These are phyloP conservation scores for Pseudocheirus occidentalis DNA, from an alignment of 2,797 vertebrate species.

Conservation along the genomic window DNA sequence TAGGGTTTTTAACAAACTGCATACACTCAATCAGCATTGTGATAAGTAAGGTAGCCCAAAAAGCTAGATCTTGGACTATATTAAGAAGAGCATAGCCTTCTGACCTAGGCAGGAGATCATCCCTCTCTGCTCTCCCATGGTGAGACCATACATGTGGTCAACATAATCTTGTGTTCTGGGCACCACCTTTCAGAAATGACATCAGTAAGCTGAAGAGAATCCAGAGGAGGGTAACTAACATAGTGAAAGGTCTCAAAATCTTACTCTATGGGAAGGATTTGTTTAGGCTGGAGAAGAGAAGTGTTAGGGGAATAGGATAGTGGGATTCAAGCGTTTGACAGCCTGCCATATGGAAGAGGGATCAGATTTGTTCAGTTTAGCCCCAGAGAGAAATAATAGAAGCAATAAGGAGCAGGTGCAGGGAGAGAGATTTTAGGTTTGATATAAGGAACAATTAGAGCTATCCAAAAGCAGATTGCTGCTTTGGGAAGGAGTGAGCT, in stretches of 20 bases:
- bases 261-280: neutral
- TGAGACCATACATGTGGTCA: neutral
- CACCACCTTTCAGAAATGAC: neutral
- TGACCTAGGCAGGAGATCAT: neutral
- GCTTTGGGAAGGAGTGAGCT: neutral
- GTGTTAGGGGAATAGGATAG: neutral
- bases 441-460: neutral
- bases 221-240: neutral
- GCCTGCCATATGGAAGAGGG: neutral
- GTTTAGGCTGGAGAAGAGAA: neutral
- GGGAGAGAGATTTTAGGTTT: neutral
- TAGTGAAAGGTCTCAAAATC: neutral
- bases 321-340: neutral
- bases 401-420: neutral
- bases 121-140: neutral
- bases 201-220: neutral
- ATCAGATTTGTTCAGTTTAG: neutral
- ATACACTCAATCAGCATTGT: neutral
- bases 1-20: neutral
- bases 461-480: neutral
- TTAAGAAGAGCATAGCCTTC: neutral
- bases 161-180: neutral
- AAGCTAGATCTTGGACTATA: neutral
- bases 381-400: neutral
- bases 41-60: neutral